These are phyloP conservation scores for Mizuhopecten yessoensis DNA, from an alignment of 1,140 invertebrate genomes.

Conservation along the genomic window DNA sequence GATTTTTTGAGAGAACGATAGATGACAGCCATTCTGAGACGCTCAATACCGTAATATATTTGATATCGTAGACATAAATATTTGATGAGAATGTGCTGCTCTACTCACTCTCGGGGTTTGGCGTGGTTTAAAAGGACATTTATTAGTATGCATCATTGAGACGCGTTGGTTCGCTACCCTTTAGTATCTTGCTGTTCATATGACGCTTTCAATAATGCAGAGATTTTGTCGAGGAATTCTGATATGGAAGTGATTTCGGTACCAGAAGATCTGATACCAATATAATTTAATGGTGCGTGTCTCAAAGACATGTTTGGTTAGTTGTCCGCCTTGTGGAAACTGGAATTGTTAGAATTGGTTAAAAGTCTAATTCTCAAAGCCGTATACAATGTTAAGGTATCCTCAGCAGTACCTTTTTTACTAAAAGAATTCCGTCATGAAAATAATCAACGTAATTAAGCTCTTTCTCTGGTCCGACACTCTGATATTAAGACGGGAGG, in stretches of 20 bases:
- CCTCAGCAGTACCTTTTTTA: too few relatives aligned
- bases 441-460: too few relatives aligned
- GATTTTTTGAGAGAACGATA: too few relatives aligned
- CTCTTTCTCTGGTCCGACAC: too few relatives aligned
- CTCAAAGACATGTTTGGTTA: not conserved
- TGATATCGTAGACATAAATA: not conserved
- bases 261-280: not conserved
- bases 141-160: not conserved
- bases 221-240: not conserved
- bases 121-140: not conserved
- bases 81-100: constrained; percentile 11
- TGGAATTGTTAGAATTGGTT: too few relatives aligned
- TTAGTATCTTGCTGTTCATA: not conserved
- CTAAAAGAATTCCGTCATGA: too few relatives aligned
- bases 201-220: constrained; percentile 33
- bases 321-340: too few relatives aligned
- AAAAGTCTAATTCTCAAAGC: too few relatives aligned
- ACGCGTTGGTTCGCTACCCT: not conserved
- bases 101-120: not conserved
- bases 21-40: not conserved
- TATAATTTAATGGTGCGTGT: not conserved
- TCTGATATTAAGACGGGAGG: too few relatives aligned
- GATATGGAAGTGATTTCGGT: constrained; percentile 7
- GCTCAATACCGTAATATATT: not conserved
- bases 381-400: too few relatives aligned